phyloP scores from a whole-genome alignment of 2,888 invertebrate species.

The Ptychoptera albimana region DNA sequence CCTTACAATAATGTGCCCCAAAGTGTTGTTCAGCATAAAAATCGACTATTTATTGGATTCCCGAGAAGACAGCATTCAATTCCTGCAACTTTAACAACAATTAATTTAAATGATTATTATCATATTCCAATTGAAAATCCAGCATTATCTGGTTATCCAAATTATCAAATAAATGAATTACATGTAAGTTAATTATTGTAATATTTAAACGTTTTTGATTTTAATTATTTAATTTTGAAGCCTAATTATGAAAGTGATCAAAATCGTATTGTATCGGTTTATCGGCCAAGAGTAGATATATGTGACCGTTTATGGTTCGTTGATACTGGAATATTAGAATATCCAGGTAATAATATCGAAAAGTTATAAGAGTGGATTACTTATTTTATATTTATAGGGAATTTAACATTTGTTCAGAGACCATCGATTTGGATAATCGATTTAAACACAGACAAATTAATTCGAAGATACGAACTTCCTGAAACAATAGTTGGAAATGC shows the following conservation, averaged over 20 bases:
- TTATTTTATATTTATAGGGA: constrained; percentile 11
- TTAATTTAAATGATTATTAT: too few species aligned
- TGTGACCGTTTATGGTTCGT: constrained; percentile 67
- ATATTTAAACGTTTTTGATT: not conserved
- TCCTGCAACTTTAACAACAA: constrained; percentile 36
- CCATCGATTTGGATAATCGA: constrained; percentile 52
- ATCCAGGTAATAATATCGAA: constrained; percentile 35
- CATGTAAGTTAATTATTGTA: too few species aligned
- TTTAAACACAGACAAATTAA: constrained; percentile 41
- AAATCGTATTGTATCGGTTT: constrained; percentile 44
- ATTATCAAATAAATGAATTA: constrained; percentile 20
- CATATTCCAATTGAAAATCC: constrained; percentile 15
- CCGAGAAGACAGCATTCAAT: constrained; percentile 52
- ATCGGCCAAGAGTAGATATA: constrained; percentile 49
- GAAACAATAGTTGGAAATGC: constrained; percentile 20
- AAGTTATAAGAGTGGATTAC: not conserved
- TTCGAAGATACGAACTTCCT: constrained; percentile 37
- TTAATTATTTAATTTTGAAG: constrained; percentile 5
- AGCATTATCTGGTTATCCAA: constrained; percentile 24
- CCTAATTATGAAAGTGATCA: constrained; percentile 10
- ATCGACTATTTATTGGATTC: constrained; percentile 52
- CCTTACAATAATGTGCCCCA: constrained; percentile 30
- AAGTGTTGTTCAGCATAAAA: constrained; percentile 25
- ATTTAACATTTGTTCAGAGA: constrained; percentile 32
- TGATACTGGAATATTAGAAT: constrained; percentile 57